Evolutionary conservation across 2,797 vertebrate species (phyloP), one percentile per base, ranked within the genome.

Genomic region (Phoxinus dragarum): DNA sequence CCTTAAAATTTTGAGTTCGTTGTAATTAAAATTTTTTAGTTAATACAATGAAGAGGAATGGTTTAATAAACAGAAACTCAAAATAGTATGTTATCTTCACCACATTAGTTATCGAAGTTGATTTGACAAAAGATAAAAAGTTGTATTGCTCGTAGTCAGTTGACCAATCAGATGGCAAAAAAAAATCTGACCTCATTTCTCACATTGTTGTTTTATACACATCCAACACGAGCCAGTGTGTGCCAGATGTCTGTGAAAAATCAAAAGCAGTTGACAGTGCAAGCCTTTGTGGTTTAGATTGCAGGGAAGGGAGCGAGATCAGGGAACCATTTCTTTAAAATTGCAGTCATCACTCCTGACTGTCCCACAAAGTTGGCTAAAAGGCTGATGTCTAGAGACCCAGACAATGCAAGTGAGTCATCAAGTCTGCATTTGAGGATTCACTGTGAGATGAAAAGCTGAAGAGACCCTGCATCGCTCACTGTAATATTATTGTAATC

Each of bases 271-370:
- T 44, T 36, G 42, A 52, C 42, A 34, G 42, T 23, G 21, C 6
- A 54, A 27, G 44, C 10, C 40, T 84, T 69, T 68, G 71, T n/a
- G 49, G 23, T 84, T 52, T 31, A 19, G 73, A 77, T 69, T 42
- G 47, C 81, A 82, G 69, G n/a, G 40, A 69, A 38, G 19, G 3
- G 42, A 75, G 10, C 36, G 2, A 67, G 27, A 61, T 44, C 38
- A 42, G 54, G 27, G 69, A 82, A 80, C 19, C 64, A 82, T 61
- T 44, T 5, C n/a, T 84, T 67, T 27, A 31, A 76, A 68, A 76
- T 84, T 67, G 47, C 73, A 68, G 44, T 67, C 61, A 68, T 61
- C 38, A 38, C 79, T 81, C 66, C 66, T 69, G 66, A 75, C 61
- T 75, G 9, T 54, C 44, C 54, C 10, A 84, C 42, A 66, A 67